Evolutionary conservation across 1,140 invertebrate genomes (phyloP).

Genomic region (Bemisia tabaci): DNA sequence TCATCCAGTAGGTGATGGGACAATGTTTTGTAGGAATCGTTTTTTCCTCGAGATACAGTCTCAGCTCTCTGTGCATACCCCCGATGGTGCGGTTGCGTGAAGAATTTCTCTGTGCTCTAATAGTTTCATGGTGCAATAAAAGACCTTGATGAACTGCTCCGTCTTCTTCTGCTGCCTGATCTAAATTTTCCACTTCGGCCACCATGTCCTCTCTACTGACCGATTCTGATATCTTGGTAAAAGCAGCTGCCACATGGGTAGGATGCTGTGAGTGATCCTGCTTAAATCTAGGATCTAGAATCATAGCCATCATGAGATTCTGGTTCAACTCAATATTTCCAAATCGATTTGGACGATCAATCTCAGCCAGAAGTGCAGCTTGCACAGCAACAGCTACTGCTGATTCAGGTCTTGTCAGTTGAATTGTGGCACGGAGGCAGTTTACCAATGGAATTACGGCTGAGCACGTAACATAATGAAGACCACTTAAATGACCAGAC

Average conservation of each 20-base stretch:
- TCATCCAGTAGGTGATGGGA: too few species aligned
- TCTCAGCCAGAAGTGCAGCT: conserved; percentile 5
- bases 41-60: too few species aligned
- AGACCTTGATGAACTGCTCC: too few species aligned
- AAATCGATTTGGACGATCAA: conserved; percentile 5
- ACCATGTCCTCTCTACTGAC: background rate
- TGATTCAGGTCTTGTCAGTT: conserved; percentile 5
- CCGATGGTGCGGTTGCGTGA: too few species aligned
- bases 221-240: background rate
- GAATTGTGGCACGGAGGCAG: conserved; percentile 5
- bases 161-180: background rate
- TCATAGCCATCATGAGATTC: conserved; percentile 24
- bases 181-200: background rate
- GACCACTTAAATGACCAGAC: conserved; percentile 8
- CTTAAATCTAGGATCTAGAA: conserved; percentile 30
- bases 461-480: conserved; percentile 11
- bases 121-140: too few species aligned
- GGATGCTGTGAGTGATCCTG: conserved; percentile 20
- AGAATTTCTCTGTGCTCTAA: too few species aligned
- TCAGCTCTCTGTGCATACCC: too few species aligned
- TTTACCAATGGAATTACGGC: conserved; percentile 8
- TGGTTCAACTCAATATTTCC: conserved; percentile 20
- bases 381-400: conserved; percentile 4
- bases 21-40: too few species aligned
- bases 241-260: background rate